Evolutionary conservation across 2,113 vertebrate species (phyloP), one percentile per base, ranked within the genome.

Genomic region (Dromiciops gliroides): DNA sequence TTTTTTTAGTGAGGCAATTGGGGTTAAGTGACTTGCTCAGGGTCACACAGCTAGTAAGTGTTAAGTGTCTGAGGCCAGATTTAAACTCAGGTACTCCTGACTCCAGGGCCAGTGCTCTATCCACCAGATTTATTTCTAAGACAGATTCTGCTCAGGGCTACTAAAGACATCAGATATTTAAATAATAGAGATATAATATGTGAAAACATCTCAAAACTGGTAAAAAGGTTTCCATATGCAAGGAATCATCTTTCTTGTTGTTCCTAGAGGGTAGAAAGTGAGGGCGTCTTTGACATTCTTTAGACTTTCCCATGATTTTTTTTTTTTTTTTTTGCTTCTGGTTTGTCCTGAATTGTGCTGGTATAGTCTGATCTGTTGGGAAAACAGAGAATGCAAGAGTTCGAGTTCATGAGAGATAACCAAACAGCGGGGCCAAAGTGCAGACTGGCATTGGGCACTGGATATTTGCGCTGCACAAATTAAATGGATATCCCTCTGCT

Each of bases 361-460:
- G n/a, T 83, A 83, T 44, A 83, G 67, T 83, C n/a, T 83, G n/a
- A 83, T 83, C 67, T 83, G 67, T 83, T 83, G 67, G 67, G 67
- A 83, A 83, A 83, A 83, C 67, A 83, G 67, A 83, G n/a, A 83
- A 75, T 75, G n/a, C n/a, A 83, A 83, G 67, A 83, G 67, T 83
- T 44, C 67, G n/a, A 83, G 67, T 83, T 83, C 67, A 44, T 83
- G 67, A 83, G 67, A 83, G 67, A 83, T 83, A 83, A 83, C 67
- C 67, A 83, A 83, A 83, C 67, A 83, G n/a, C 37, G 19, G 8
- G 67, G 67, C 67, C 67, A 83, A 83, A 83, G 67, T 83, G 67
- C 67, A 83, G 67, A 83, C 67, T 83, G 67, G 67, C 67, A 83
- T 83, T 23, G 67, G 67, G 67, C n/a, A 83, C 19, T 83, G 67